Percentiles rank a stretch among this genome's conserved stretches.
Conservation (phyloP, 1,140 invertebrate species). For the Scaptomyza graminum region DNA sequence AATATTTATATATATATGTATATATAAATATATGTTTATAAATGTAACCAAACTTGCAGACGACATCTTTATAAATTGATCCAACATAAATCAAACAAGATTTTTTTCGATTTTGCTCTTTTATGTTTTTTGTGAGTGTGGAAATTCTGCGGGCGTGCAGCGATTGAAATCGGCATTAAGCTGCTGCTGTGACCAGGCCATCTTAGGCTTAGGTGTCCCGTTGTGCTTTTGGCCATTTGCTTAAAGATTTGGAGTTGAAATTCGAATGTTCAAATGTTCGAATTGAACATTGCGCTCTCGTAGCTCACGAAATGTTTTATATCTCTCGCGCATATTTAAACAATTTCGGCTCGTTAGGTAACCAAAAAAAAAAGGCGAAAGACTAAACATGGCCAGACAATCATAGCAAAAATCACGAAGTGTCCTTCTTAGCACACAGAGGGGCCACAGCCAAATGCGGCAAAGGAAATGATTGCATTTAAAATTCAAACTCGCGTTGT, state of each 20-base stretch:
- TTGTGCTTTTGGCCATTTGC: slow-evolving; percentile 40
- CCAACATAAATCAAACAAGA: slow-evolving; percentile 72
- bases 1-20: too few relatives aligned
- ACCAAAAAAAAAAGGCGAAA: slow-evolving; percentile 22
- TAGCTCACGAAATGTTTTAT: slow-evolving; percentile 70
- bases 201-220: slow-evolving; percentile 35
- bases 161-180: slow-evolving; percentile 9
- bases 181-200: slow-evolving; percentile 12
- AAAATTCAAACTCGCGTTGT: slow-evolving; percentile 76
- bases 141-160: slow-evolving; percentile 76
- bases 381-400: slow-evolving; percentile 67
- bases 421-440: slow-evolving; percentile 60
- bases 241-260: slow-evolving; percentile 21
- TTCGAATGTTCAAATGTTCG: slow-evolving; percentile 18
- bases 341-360: slow-evolving; percentile 72
- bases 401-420: slow-evolving; percentile 80
- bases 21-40: slow-evolving; percentile 19
- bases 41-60: slow-evolving; percentile 50
- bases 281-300: slow-evolving; percentile 39
- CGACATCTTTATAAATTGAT: slow-evolving; percentile 80
- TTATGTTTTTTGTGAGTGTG: slow-evolving; percentile 51
- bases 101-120: slow-evolving; percentile 10
- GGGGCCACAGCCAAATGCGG: slow-evolving; percentile 56
- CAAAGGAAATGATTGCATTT: slow-evolving; percentile 83
- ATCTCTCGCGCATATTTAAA: slow-evolving; percentile 64